phyloP scores from a whole-genome alignment of 2,888 invertebrate species.

The Catocala nupta region DNA sequence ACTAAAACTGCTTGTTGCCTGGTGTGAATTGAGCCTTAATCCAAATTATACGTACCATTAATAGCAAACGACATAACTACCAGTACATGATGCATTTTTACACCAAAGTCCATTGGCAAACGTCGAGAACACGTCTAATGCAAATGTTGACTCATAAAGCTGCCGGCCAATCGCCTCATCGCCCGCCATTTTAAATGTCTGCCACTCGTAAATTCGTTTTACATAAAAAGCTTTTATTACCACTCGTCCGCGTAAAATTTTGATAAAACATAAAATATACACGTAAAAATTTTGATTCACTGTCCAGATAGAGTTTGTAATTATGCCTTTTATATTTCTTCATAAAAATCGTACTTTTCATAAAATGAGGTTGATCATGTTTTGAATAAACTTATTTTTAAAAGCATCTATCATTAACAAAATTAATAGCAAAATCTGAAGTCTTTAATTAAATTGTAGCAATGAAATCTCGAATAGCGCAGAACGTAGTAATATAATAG shows the following conservation, averaged over 20 bases:
- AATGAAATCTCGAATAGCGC: too few relatives aligned
- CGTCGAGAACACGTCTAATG: conserved; percentile 7
- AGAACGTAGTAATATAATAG: too few relatives aligned
- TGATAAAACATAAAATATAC: conserved; percentile 54
- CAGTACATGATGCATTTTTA: background rate
- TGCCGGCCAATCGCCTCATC: conserved; percentile 20
- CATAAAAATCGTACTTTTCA: conserved; percentile 14
- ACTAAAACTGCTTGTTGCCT: too few relatives aligned
- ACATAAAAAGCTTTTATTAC: conserved; percentile 53
- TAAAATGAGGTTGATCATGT: too few relatives aligned
- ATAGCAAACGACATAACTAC: background rate
- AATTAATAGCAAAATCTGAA: too few relatives aligned
- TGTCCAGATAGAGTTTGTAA: conserved; percentile 51
- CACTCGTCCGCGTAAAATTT: conserved; percentile 47
- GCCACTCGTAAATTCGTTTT: conserved; percentile 36
- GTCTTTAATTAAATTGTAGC: too few relatives aligned
- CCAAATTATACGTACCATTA: too few relatives aligned
- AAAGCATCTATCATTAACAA: too few relatives aligned
- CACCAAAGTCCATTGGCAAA: background rate
- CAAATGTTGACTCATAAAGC: conserved; percentile 16
- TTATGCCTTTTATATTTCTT: conserved; percentile 43
- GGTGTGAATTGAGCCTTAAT: too few relatives aligned
- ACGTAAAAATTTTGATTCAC: conserved; percentile 52
- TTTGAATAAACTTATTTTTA: too few relatives aligned
- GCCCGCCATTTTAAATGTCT: conserved; percentile 18